Base-by-base conservation (phyloP, 2,888 invertebrate species). In the Microctonus hyperodae region DNA sequence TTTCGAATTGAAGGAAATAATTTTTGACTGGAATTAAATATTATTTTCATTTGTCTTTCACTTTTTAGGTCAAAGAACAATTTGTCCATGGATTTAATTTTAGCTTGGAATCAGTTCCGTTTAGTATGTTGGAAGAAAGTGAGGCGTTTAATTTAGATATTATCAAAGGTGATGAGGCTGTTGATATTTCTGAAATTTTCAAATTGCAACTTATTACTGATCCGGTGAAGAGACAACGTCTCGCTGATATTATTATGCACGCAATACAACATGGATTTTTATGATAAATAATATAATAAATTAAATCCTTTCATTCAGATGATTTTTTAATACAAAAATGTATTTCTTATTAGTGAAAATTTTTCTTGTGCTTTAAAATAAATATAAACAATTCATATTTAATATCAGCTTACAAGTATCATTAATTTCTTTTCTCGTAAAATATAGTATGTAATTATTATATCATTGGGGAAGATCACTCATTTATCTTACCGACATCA, bases 151-250 rank as follows among this genome's bases (percentile, higher is more conserved):
- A 88, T 76, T 86, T 90, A 82, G 88, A 90, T 71, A 48, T 70
- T 10, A 85, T 89, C 75, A 79, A 87, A 86, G 88, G 88, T 10
- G 86, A 87, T 4, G 78, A 87, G 40, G 85, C 85, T 35, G 73
- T 86, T 28, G 86, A 90, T 69, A 86, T 92, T 22, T 88, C 88
- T 25, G 88, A 89, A 67, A 85, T 92, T 2, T 92, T 91, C 91
- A 86, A 85, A 66, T 73, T 92, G 0, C 80, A 84, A 35, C 89
- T 89, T 1, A 88, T 92, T 65, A 86, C 88, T 75, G 86, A 88
- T 0, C 84, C 87, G 70, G 86, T 85, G 20, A 90, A 89, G 7
- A 86, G 90, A 23, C 82, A 86, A 48, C 85, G 91, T 50, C 85
- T 91, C 56, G 90, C 91, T 0, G 87, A 89, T 69, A 86, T 90